These are phyloP conservation scores for Xestia c-nigrum DNA, from an alignment of 2,888 invertebrate species.

Conservation along the genomic window DNA sequence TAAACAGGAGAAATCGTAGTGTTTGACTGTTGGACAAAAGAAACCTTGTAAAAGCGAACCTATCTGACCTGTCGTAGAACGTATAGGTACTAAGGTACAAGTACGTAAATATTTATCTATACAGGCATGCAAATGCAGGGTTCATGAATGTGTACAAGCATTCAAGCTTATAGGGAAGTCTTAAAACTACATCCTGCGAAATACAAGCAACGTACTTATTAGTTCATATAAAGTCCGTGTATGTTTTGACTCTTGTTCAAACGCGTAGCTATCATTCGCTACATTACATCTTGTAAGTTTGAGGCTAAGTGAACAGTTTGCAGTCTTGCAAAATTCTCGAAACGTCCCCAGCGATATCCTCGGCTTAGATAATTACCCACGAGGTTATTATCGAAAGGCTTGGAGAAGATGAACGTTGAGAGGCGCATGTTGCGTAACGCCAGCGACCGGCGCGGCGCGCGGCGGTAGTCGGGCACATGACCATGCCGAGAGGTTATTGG, in stretches of 20 bases:
- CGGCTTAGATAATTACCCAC: conserved; percentile 71
- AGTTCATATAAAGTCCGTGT: neutral
- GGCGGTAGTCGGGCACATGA: conserved; percentile 52
- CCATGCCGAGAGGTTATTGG: conserved; percentile 55
- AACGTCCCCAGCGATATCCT: conserved; percentile 62
- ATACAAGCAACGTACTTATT: neutral
- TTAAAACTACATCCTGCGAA: conserved; percentile 7
- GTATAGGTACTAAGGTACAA: neutral
- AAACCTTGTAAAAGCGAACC: neutral
- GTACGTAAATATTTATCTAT: neutral
- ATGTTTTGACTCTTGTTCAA: conserved; percentile 13
- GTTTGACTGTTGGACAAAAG: conserved; percentile 14
- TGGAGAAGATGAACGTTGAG: conserved; percentile 66
- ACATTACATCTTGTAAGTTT: conserved; percentile 47
- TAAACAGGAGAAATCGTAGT: conserved; percentile 7
- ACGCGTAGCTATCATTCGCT: conserved; percentile 35
- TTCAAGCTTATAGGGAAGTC: conserved; percentile 9
- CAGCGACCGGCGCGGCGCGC: conserved; percentile 30
- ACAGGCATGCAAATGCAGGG: conserved; percentile 14
- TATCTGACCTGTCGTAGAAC: neutral
- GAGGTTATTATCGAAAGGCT: conserved; percentile 73
- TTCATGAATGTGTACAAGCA: conserved; percentile 23
- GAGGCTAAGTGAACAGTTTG: conserved; percentile 54
- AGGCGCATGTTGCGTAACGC: conserved; percentile 63
- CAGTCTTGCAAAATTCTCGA: conserved; percentile 63